Percentiles rank a stretch among this genome's conserved stretches.
Evolutionary conservation across 2,113 vertebrate genomes (phyloP).

Genomic region (Zingel zingel): DNA sequence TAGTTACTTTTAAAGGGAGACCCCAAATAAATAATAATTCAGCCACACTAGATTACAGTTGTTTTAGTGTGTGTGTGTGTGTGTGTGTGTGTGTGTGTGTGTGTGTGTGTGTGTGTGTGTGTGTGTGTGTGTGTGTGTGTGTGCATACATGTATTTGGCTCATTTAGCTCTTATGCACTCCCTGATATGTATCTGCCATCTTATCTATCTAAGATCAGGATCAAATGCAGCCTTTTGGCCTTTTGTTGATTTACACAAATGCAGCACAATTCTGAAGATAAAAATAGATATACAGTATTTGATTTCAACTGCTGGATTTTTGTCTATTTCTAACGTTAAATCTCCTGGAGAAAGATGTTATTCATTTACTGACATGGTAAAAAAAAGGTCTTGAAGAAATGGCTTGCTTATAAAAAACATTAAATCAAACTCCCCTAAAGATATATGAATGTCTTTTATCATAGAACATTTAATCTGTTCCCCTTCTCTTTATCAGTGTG

Average conservation of each 20-base stretch:
- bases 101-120: constrained; percentile 8
- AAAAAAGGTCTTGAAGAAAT: neutral
- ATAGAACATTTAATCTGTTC: constrained; percentile 22
- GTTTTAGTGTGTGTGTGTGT: constrained; percentile 10
- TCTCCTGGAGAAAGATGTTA: constrained; percentile 2
- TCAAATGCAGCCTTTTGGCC: neutral
- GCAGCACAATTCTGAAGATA: constrained; percentile 12
- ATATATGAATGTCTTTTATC: constrained; percentile 32
- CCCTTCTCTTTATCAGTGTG: constrained; percentile 29
- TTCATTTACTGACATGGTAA: constrained; percentile 11
- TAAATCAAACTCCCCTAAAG: neutral
- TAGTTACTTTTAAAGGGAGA: constrained; percentile 35
- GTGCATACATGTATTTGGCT: constrained; percentile 17
- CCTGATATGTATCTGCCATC: constrained; percentile 1
- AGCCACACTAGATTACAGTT: constrained; percentile 19
- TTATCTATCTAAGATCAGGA: neutral
- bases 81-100: too few species aligned
- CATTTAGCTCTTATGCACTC: constrained; percentile 21
- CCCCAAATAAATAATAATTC: constrained; percentile 34
- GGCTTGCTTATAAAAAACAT: constrained; percentile 9
- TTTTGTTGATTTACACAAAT: constrained; percentile 26
- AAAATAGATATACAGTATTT: constrained; percentile 50
- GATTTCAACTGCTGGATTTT: constrained; percentile 27
- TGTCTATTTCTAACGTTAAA: constrained; percentile 63
- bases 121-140: too few species aligned